Base-by-base conservation (phyloP, 2,113 vertebrate species). In the Oceanites oceanicus region DNA sequence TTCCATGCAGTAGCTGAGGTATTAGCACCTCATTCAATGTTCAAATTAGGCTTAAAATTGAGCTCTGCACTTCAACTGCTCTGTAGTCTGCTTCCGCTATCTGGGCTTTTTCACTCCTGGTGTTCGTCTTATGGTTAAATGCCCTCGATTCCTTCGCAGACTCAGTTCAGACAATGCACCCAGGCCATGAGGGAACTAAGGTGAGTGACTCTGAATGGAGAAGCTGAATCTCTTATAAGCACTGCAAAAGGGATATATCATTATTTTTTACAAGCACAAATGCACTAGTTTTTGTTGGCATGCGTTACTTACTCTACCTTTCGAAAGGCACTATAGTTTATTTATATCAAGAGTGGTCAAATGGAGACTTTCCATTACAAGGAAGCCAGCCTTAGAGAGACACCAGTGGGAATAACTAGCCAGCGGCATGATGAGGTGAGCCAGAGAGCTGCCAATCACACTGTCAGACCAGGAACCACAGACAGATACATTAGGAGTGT, bases 41-140 rank as follows among this genome's bases (percentile, higher is more conserved):
- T 90, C 85, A 94, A 66, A 90, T 93, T 85, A 82, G 74, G 58
- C 40, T 93, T 68, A 62, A 90, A 93, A 88, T 53, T 45, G 45
- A 79, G 53, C 58, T 92, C 61, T 86, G 42, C 47, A n/a, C 49
- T 76, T 94, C 5, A 19, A 5, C 40, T 88, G 74, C 90, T 88
- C 53, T 67, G 56, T 36, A 82, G 62, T 47, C 86, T 72, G 66
- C 52, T 92, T 58, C 79, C 78, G 52, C 61, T 75, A 3, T 71
- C 74, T 72, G 62, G 38, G 42, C 55, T 58, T 32, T 45, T 90
- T 84, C 63, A 29, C 44, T 80, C 15, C 63, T 47, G 38, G 63
- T 25, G 55, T 38, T 90, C 4, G 0, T 70, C 83, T 61, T 73
- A 67, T 59, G 25, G 40, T 80, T 76, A 86, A 94, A 92, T 0